phyloP scores from a whole-genome alignment of 2,888 invertebrate species.

The Amiota communis region DNA sequence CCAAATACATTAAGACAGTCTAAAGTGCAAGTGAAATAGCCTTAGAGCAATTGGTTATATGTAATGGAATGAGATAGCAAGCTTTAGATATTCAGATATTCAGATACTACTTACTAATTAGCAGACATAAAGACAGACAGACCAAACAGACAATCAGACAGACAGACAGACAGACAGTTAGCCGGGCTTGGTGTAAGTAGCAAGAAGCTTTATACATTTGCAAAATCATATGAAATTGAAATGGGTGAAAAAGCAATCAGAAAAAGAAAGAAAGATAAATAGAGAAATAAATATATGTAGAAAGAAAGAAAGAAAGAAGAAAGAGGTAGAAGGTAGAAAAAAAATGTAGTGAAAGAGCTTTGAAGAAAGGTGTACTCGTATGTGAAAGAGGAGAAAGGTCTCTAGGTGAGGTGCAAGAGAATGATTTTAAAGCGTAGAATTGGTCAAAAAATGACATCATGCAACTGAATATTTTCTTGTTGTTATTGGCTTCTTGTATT shows the following conservation, averaged over 20 bases:
- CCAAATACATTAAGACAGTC: neutral
- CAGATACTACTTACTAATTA: constrained; percentile 56
- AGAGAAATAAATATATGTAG: neutral
- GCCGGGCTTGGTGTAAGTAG: neutral
- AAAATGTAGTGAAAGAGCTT: too few species aligned
- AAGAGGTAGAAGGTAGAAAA: neutral
- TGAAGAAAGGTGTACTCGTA: too few species aligned
- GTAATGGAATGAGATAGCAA: constrained; percentile 43
- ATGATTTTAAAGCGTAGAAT: too few species aligned
- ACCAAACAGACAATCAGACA: constrained; percentile 46
- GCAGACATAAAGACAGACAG: constrained; percentile 49
- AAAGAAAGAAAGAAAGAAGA: neutral
- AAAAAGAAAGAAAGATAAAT: constrained; percentile 28
- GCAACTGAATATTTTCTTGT: too few species aligned
- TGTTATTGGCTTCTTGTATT: too few species aligned
- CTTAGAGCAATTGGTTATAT: constrained; percentile 41
- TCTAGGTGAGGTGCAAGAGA: too few species aligned
- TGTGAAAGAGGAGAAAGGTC: too few species aligned
- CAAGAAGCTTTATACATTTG: neutral
- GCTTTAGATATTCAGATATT: constrained; percentile 56
- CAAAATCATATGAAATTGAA: constrained; percentile 1
- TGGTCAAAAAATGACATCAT: too few species aligned
- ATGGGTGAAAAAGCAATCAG: constrained; percentile 47
- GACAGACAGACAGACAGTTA: constrained; percentile 28
- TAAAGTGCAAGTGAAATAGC: constrained; percentile 42